Base-by-base conservation (phyloP, 2,888 invertebrate species). In the Polylopha cassiicola region DNA sequence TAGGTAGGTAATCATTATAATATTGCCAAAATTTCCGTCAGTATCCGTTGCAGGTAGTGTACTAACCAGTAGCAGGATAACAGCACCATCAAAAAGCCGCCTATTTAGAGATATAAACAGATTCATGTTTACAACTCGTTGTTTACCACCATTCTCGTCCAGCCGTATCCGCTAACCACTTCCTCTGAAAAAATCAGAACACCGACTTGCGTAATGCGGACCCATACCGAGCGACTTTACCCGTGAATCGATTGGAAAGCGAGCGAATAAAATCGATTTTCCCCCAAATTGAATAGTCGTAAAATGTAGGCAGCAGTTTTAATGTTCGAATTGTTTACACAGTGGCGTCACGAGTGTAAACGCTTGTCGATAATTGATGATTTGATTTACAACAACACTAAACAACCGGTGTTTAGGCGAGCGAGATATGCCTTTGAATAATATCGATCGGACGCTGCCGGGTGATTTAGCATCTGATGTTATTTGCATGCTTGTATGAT, bases 241-340 rank as follows among this genome's bases (percentile, higher is more conserved):
- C 51, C 69, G 60, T 65, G 58, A 65, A 73, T 71, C 77, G 77
- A 81, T 80, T 73, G 66, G 67, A 79, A 76, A 68, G 55, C 71
- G 60, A 73, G 85, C 85, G 81, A 85, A 84, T 85, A 84, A 84
- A 84, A 85, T 81, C 82, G 84, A 84, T 85, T 82, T 84, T 84
- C 81, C 85, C 76, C 78, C 78, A 80, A 82, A 84, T 82, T 75
- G 72, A 75, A 80, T 69, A 74, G 67, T 71, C 81, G 74, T 84
- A 72, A 84, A 84, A 76, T 62, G 67, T 75, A 76, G 77, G 76
- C 73, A 67, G 55, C 55, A 65, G 75, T 76, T 82, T 84, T 81
- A 80, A 77, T 73, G 80, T 75, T 62, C 67, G 67, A 55, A 77
- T 78, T 84, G 85, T 84, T 85, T 85, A 85, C 84, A 77, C 60